Percentiles rank a stretch among this genome's conserved stretches.
Evolutionary conservation across 53 echinoderm and acorn worm species (phyloP).

Genomic region (Pentamera pediparva): DNA sequence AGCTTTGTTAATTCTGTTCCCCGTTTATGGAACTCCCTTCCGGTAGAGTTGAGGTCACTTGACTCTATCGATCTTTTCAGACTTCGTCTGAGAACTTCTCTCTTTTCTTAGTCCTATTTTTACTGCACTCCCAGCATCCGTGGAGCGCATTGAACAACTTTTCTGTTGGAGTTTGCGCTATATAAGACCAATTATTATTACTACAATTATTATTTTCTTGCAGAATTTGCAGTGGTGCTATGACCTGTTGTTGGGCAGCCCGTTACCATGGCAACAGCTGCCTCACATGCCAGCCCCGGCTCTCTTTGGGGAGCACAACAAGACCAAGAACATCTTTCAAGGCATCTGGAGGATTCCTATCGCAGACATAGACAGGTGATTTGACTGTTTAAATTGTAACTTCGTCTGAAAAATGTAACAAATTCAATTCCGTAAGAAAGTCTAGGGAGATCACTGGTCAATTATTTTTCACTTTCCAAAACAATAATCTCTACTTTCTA

Average conservation of each 20-base stretch:
- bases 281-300: constrained; percentile 81
- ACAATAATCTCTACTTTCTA: no score
- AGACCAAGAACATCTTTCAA: constrained; percentile 91
- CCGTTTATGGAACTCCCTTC: no score
- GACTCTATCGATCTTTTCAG: no score
- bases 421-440: no score
- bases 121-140: no score
- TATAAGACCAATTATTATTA: background rate
- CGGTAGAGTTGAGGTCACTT: no score
- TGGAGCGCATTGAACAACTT: background rate
- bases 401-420: no score
- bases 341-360: constrained; percentile 98
- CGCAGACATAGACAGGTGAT: constrained; percentile 85
- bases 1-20: no score
- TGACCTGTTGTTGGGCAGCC: constrained; percentile 75
- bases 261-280: constrained; percentile 52
- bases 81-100: no score
- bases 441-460: no score
- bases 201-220: background rate
- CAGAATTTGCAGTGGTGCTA: constrained; percentile 83
- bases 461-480: no score
- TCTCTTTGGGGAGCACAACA: constrained; percentile 84
- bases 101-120: no score
- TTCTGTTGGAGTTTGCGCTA: background rate
- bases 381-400: background rate